Conservation (phyloP, 1,140 invertebrate genomes). For the Diachasmimorpha longicaudata region DNA sequence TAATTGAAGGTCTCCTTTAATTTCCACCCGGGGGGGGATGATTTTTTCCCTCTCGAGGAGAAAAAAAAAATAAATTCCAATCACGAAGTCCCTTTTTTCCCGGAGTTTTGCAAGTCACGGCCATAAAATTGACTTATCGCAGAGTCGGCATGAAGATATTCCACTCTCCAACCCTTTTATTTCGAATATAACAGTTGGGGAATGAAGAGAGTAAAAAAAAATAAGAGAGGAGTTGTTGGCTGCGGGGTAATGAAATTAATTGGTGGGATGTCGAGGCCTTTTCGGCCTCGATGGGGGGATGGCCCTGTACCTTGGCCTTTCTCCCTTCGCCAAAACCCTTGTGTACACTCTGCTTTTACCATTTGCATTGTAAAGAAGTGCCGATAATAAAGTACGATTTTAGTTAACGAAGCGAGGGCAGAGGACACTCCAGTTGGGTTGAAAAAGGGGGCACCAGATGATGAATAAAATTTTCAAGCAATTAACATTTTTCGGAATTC, state of each 20-base stretch:
- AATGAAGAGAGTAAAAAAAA: background rate
- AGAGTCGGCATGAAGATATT: slow-evolving; percentile 22
- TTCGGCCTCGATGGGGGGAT: slow-evolving; percentile 40
- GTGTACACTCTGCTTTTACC: slow-evolving; percentile 15
- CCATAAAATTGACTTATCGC: slow-evolving; percentile 27
- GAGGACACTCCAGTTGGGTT: background rate
- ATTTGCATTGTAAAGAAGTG: slow-evolving; percentile 50
- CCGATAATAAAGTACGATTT: slow-evolving; percentile 36
- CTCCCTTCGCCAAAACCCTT: background rate
- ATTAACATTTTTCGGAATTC: slow-evolving; percentile 16
- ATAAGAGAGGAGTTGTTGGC: slow-evolving; percentile 12
- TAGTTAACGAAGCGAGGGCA: slow-evolving; percentile 28
- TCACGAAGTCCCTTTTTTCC: background rate
- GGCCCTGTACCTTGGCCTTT: background rate
- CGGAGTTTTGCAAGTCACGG: background rate
- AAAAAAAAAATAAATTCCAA: slow-evolving; percentile 11
- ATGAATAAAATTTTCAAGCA: slow-evolving; percentile 25
- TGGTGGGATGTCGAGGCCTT: slow-evolving; percentile 39
- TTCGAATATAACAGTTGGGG: background rate
- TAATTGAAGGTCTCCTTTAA: slow-evolving; percentile 10
- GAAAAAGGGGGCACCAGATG: background rate
- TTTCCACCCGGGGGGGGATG: background rate
- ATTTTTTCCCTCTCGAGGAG: background rate
- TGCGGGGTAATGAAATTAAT: slow-evolving; percentile 54
- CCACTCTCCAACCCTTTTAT: slow-evolving; percentile 29